These are phyloP conservation scores for Hydrotaea diabolus DNA, from an alignment of 2,888 invertebrate genomes.

Conservation along the genomic window DNA sequence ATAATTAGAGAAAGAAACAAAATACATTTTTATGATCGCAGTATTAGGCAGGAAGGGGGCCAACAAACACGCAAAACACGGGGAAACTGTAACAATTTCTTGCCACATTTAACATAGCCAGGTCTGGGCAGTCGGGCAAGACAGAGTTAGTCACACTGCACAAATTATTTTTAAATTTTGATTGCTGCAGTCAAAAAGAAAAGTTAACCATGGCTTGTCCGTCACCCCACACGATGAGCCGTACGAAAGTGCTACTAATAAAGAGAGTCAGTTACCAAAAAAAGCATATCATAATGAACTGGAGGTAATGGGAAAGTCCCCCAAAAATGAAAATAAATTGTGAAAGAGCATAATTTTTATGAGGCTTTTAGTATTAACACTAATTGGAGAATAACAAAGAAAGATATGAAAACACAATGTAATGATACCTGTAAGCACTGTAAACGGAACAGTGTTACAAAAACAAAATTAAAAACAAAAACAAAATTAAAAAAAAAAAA, in stretches of 20 bases:
- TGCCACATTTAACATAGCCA: background rate
- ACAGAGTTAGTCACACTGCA: background rate
- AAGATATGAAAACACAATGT: slow-evolving; percentile 11
- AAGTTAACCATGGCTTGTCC: background rate
- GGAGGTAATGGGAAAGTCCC: slow-evolving; percentile 28
- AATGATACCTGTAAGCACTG: background rate
- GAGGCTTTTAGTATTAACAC: background rate
- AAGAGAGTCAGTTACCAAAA: slow-evolving; percentile 6
- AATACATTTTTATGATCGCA: slow-evolving; percentile 12
- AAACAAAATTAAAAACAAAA: too few species aligned
- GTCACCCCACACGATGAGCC: background rate
- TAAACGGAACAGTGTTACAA: background rate
- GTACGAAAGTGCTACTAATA: background rate
- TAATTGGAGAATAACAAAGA: background rate
- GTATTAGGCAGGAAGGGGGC: background rate
- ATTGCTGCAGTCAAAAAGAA: slow-evolving; percentile 20
- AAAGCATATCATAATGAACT: background rate
- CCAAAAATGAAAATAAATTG: background rate
- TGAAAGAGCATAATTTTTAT: background rate
- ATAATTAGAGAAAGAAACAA: slow-evolving; percentile 8
- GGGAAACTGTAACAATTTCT: background rate
- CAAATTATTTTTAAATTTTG: slow-evolving; percentile 4
- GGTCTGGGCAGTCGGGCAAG: background rate
- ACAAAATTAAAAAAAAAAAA: too few species aligned
- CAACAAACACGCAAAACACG: background rate